Conservation (phyloP, 2,888 invertebrate genomes). For the Amaurobius ferox region DNA sequence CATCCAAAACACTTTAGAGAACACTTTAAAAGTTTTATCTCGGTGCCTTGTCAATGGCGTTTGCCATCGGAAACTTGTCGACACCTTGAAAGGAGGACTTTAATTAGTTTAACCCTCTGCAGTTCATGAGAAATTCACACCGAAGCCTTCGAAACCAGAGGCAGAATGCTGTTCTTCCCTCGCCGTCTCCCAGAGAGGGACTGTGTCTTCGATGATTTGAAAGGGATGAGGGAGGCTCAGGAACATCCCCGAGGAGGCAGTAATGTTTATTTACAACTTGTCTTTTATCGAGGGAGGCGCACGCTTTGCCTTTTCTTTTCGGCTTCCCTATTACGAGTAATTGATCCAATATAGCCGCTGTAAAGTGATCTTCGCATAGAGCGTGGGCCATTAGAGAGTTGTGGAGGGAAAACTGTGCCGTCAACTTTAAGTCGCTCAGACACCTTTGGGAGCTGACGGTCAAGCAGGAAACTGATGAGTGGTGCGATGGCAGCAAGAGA, state of each 20-base stretch:
- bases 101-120: constrained; percentile 57
- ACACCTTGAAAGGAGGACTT: background rate
- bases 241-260: constrained; percentile 19
- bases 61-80: background rate
- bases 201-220: too few species aligned
- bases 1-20: background rate
- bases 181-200: too few species aligned
- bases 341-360: constrained; percentile 61
- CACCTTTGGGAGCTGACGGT: constrained; percentile 27
- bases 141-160: constrained; percentile 14
- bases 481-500: constrained; percentile 47
- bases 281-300: constrained; percentile 38
- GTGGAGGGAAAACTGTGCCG: background rate
- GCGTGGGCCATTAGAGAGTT: constrained; percentile 5
- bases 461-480: constrained; percentile 64
- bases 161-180: too few species aligned
- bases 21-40: constrained; percentile 40
- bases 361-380: constrained; percentile 46
- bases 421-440: constrained; percentile 30
- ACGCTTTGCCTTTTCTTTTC: constrained; percentile 19
- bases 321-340: constrained; percentile 54
- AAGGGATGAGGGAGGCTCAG: background rate
- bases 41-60: background rate
- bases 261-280: constrained; percentile 62
- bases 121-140: constrained; percentile 57